Evolutionary conservation across 2,113 vertebrate genomes (phyloP).

Genomic region (Alexandromys fortis): DNA sequence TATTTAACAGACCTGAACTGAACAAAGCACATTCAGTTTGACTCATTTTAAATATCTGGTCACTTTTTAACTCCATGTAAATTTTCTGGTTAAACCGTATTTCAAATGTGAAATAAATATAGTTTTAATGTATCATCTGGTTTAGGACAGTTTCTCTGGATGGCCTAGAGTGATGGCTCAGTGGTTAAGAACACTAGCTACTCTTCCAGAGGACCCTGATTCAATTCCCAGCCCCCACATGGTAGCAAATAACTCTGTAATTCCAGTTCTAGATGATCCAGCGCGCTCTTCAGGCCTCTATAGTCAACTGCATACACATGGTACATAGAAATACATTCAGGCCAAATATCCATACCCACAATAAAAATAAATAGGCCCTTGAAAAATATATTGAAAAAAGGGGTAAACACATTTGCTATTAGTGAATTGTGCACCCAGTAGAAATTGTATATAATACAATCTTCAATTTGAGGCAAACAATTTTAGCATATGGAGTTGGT

Average conservation of each 20-base stretch:
- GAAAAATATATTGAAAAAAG: slow-evolving; percentile 65
- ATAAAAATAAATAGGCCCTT: not conserved
- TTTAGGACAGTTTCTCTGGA: slow-evolving; percentile 15
- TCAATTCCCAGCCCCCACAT: not conserved
- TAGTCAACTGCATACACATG: rapidly evolving
- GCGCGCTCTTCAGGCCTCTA: not conserved
- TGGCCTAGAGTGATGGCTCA: not conserved
- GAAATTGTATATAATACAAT: not conserved
- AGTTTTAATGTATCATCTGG: not conserved
- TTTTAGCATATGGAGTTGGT: not conserved
- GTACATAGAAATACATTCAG: not conserved
- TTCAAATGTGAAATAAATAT: slow-evolving; percentile 67
- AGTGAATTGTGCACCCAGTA: not conserved
- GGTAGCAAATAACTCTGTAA: not conserved
- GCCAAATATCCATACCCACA: not conserved
- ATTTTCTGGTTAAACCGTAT: slow-evolving; percentile 74
- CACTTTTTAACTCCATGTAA: slow-evolving; percentile 80
- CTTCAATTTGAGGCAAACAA: not conserved
- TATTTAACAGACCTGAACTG: slow-evolving; percentile 84
- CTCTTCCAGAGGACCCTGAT: not conserved
- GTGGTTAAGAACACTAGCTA: not conserved
- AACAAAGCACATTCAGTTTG: slow-evolving; percentile 65
- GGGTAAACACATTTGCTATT: not conserved
- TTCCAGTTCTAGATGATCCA: not conserved
- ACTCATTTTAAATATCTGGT: slow-evolving; percentile 77